Evolutionary conservation across 1,140 invertebrate species (phyloP).

Genomic region (Tetranychus urticae): DNA sequence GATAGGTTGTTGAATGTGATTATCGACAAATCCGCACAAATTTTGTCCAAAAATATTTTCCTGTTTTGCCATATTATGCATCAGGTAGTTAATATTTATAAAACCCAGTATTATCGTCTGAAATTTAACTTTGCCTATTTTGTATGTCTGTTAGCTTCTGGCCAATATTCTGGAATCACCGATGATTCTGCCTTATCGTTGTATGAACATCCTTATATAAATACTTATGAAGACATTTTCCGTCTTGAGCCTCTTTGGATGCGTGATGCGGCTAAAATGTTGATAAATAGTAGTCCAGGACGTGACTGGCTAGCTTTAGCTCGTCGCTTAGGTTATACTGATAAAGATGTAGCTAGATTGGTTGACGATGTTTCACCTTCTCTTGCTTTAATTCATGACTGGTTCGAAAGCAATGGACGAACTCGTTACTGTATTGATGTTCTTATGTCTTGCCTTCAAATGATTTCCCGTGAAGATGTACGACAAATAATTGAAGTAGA

Average conservation of each 20-base stretch:
- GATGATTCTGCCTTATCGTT: neutral
- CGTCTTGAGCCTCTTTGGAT: constrained; percentile 19
- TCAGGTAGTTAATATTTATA: neutral
- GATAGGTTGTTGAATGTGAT: constrained; percentile 15
- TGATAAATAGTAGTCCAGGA: constrained; percentile 14
- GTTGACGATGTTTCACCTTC: constrained; percentile 22
- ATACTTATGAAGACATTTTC: constrained; percentile 3
- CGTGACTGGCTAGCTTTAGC: constrained; percentile 10
- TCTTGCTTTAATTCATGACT: constrained; percentile 22
- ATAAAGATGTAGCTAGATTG: constrained; percentile 20
- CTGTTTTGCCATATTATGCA: constrained; percentile 8
- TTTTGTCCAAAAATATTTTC: constrained; percentile 21
- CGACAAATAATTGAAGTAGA: constrained; percentile 20
- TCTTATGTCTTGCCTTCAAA: constrained; percentile 20
- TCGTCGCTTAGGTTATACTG: constrained; percentile 21
- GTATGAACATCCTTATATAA: neutral
- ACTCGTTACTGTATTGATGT: constrained; percentile 24
- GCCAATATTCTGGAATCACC: neutral
- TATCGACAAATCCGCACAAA: constrained; percentile 23
- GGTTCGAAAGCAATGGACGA: constrained; percentile 25
- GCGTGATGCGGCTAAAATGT: constrained; percentile 22
- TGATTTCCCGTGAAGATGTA: constrained; percentile 22
- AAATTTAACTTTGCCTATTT: constrained; percentile 17
- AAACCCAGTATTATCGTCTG: neutral
- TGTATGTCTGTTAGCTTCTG: neutral